Evolutionary conservation across 2,113 vertebrate species (phyloP), one percentile per base, ranked within the genome.

Genomic region (Grallaria varia): DNA sequence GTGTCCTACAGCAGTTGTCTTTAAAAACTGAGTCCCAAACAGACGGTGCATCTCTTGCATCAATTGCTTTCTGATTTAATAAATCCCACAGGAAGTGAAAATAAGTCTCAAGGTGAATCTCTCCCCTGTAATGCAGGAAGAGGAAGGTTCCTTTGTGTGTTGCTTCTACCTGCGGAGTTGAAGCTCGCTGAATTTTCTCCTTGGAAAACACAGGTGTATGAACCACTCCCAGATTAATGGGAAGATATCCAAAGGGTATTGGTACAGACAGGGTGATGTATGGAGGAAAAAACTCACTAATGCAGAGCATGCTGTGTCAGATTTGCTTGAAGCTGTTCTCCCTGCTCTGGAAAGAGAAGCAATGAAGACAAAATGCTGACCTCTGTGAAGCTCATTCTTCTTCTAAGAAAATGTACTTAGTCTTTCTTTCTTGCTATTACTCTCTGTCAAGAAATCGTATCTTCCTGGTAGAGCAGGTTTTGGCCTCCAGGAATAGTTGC

Each of bases 281-380:
- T 52, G 40, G 86, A 63, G n/a, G 49, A 86, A 82, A 68, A 84
- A 66, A 39, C 28, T 22, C 17, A 12, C 72, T 81, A 59, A 87
- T 22, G 37, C 39, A 23, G 50, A 66, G 58, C 35, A 10, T 31
- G 60, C 81, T 60, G 58, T 68, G 79, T 93, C 69, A 83, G 91
- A 55, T 87, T 84, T 92, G 68, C 88, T 93, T 90, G 94, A 82
- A 90, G 84, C 62, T 94, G 64, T 90, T 92, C 53, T 84, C 37
- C 52, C 64, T 92, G 58, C 75, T 89, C 80, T 71, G 62, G 86
- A 76, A 87, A 89, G 63, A 81, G 77, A 84, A 87, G 60, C 67
- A 96, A 85, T 69, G 87, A 84, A 96, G 94, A 93, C 80, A 96
- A 97, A 97, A 87, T 31, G 75, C 95, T 90, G 75, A 90, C 88